Conservation (phyloP, 2,797 vertebrate genomes). For the Anolis apletophallus region DNA sequence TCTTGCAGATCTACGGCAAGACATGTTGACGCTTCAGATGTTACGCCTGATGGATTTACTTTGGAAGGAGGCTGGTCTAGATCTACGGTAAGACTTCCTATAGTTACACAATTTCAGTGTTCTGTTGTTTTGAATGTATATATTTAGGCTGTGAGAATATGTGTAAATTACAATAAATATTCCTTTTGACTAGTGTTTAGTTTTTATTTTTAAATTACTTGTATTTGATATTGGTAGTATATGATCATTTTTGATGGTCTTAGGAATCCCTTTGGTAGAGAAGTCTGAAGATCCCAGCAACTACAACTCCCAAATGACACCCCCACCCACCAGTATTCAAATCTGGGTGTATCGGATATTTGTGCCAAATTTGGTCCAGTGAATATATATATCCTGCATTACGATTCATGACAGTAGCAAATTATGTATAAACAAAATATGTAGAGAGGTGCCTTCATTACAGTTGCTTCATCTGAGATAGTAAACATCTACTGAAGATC, state of each 20-base stretch:
- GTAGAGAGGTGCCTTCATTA: not conserved
- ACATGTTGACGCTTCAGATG: conserved; percentile 97
- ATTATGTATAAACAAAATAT: not conserved
- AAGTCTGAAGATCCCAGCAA: no score
- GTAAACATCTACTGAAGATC: no score
- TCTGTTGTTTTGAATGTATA: not conserved
- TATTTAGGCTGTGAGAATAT: not conserved
- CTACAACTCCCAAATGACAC: no score
- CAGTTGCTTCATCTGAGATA: not conserved
- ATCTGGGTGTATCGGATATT: no score
- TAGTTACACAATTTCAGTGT: not conserved
- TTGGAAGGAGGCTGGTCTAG: conserved; percentile 95
- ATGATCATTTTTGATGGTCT: not conserved
- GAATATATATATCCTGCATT: no score
- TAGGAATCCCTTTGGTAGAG: no score
- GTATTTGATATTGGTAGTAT: not conserved
- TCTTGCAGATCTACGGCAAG: conserved; percentile 90
- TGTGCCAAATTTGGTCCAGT: no score
- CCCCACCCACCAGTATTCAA: no score
- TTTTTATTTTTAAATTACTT: not conserved
- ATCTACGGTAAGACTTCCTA: conserved; percentile 87
- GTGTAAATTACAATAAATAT: not conserved
- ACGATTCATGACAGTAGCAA: no score
- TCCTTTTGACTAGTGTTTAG: not conserved
- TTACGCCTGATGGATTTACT: conserved; percentile 95